A percentile compares a stretch with the other conserved stretches of the same genome.
These are phyloP conservation scores for Cryptoleucopteryx plumbea DNA, from an alignment of 2,113 vertebrate genomes.

Conservation along the genomic window DNA sequence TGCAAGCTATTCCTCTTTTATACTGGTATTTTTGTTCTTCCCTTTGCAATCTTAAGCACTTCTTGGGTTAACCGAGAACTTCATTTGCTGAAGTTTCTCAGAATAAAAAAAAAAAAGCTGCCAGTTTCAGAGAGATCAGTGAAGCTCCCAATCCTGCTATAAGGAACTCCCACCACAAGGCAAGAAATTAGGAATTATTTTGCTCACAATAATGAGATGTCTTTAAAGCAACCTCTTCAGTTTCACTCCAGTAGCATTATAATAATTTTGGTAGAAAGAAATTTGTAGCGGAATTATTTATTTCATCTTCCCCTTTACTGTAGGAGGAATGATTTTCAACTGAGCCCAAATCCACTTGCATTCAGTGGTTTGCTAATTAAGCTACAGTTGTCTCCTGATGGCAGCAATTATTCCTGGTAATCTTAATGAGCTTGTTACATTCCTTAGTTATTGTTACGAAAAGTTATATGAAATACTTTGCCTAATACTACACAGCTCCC, in stretches of 20 bases:
- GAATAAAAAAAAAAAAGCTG: not conserved
- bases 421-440: constrained; percentile 18
- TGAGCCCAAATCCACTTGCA: not conserved
- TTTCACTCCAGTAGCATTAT: not conserved
- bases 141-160: not conserved
- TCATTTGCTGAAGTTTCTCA: not conserved
- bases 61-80: not conserved
- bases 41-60: not conserved
- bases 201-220: not conserved
- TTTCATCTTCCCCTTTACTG: not conserved
- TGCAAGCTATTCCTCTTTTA: not conserved
- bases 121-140: not conserved
- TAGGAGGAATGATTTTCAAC: not conserved
- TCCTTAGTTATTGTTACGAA: constrained; percentile 7
- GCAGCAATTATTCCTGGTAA: constrained; percentile 40
- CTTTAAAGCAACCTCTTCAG: not conserved
- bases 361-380: not conserved
- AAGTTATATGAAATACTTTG: not conserved
- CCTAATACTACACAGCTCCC: not conserved
- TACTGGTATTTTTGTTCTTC: not conserved
- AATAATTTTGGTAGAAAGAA: not conserved
- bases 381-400: not conserved
- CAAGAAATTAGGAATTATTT: not conserved
- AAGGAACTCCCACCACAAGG: not conserved
- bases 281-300: not conserved